These are phyloP conservation scores for Busseola fusca DNA, from an alignment of 2,888 invertebrate species.

Conservation along the genomic window DNA sequence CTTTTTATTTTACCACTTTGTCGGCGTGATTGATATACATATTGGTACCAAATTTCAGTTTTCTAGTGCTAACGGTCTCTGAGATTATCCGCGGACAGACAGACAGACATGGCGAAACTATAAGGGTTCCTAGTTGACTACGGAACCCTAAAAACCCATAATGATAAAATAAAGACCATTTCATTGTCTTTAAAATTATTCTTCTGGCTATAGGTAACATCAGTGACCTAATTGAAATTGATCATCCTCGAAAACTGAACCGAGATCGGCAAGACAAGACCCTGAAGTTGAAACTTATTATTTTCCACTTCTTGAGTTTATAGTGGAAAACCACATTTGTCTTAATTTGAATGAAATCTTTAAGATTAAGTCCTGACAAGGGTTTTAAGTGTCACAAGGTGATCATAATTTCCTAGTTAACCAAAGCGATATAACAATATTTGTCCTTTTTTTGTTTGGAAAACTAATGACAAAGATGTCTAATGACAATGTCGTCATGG, in stretches of 20 bases:
- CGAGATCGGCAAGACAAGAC: neutral
- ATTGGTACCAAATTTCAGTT: no score
- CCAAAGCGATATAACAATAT: constrained; percentile 9
- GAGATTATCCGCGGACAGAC: no score
- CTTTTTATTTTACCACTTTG: no score
- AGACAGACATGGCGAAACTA: no score
- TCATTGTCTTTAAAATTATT: neutral
- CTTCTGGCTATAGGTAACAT: neutral
- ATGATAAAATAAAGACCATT: constrained; percentile 1
- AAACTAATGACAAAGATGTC: no score
- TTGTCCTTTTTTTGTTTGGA: neutral
- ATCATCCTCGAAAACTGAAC: neutral
- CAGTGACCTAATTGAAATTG: neutral
- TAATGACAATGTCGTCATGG: no score
- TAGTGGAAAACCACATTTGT: neutral
- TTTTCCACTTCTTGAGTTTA: neutral
- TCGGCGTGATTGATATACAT: no score
- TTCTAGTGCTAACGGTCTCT: no score
- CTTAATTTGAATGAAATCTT: neutral
- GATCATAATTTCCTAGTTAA: neutral
- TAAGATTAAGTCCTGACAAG: neutral
- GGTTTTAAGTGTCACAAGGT: constrained; percentile 3
- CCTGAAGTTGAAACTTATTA: neutral
- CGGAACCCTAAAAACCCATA: no score
- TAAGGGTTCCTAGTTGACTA: no score